Conservation (phyloP, 2,888 invertebrate genomes). For the Sinelater perroti region DNA sequence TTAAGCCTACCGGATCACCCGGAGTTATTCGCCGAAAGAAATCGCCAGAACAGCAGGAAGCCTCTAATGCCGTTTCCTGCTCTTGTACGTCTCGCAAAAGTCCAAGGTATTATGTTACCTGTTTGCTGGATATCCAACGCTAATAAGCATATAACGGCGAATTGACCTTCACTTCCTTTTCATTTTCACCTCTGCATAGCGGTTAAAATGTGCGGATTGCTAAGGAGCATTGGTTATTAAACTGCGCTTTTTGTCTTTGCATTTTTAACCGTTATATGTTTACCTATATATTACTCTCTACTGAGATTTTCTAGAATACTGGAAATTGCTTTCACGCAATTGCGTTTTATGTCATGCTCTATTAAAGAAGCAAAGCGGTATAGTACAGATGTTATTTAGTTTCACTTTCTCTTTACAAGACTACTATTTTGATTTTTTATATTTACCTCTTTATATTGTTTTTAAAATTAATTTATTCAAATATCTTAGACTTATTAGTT, state of each 20-base stretch:
- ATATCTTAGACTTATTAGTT: too few relatives aligned
- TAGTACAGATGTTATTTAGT: constrained; percentile 3
- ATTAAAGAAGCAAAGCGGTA: constrained; percentile 1
- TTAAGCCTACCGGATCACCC: constrained; percentile 2
- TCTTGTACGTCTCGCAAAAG: constrained; percentile 1
- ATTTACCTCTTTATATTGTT: too few relatives aligned
- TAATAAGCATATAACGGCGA: background rate
- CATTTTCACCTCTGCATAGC: background rate
- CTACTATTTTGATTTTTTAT: too few relatives aligned
- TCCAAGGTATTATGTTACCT: constrained; percentile 1
- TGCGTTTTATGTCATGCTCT: constrained; percentile 19
- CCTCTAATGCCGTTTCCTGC: constrained; percentile 1
- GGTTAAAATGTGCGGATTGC: too few relatives aligned
- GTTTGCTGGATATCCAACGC: too few relatives aligned
- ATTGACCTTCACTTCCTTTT: background rate
- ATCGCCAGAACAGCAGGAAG: background rate
- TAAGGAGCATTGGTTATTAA: too few relatives aligned
- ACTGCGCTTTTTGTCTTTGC: too few relatives aligned
- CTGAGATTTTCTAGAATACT: too few relatives aligned
- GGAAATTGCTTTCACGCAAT: too few relatives aligned
- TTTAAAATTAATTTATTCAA: too few relatives aligned
- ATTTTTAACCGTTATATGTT: too few relatives aligned
- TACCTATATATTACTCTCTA: too few relatives aligned
- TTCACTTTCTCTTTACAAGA: constrained; percentile 7
- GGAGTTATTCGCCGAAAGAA: constrained; percentile 12